A percentile compares a stretch with the other conserved stretches of the same genome.
Evolutionary conservation across 2,113 vertebrate species (phyloP).

Genomic region (Puffinus mauretanicus): DNA sequence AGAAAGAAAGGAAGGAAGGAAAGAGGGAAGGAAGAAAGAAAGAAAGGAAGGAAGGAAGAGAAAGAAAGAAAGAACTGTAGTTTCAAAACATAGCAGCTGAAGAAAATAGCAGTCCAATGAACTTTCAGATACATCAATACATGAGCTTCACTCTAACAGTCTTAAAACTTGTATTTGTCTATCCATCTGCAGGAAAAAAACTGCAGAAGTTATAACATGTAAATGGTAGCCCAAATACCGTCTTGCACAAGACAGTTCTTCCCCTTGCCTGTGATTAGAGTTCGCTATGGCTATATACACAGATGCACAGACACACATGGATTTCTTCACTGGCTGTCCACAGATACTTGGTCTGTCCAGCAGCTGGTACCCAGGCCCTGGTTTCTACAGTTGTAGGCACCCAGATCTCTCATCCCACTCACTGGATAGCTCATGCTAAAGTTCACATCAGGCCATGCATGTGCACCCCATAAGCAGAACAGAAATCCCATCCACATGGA

Average conservation of each 20-base stretch:
- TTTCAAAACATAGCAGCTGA: background rate
- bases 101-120: background rate
- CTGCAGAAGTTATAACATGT: background rate
- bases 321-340: background rate
- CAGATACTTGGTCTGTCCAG: background rate
- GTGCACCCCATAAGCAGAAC: background rate
- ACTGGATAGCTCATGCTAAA: background rate
- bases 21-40: background rate
- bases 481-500: background rate
- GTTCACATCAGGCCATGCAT: background rate
- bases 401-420: background rate
- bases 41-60: rapidly evolving
- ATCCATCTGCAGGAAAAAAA: background rate
- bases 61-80: background rate
- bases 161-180: background rate
- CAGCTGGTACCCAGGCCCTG: background rate
- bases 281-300: rapidly evolving
- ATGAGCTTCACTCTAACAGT: background rate
- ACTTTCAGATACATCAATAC: background rate
- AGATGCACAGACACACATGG: background rate
- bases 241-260: background rate
- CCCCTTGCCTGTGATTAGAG: background rate
- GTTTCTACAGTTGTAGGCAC: background rate
- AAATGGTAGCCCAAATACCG: background rate
- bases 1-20: background rate